Conservation (phyloP, 2,113 vertebrate genomes). For the Clarias gariepinus region DNA sequence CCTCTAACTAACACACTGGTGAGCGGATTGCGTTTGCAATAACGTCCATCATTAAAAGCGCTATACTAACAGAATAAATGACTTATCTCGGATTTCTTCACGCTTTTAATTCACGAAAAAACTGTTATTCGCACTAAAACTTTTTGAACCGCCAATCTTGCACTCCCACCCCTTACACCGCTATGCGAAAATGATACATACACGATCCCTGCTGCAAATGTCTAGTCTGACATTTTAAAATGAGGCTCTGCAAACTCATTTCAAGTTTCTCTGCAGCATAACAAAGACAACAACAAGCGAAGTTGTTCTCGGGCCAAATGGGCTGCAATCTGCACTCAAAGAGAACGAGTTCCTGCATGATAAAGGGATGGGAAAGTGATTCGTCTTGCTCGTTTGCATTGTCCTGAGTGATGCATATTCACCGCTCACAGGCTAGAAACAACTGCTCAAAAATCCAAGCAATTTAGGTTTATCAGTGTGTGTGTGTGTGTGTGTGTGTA, state of each 20-base stretch:
- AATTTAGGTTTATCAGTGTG: slow-evolving; percentile 61
- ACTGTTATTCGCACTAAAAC: neutral
- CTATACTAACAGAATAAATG: neutral
- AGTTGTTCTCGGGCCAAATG: slow-evolving; percentile 22
- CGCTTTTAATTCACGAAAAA: too few species aligned
- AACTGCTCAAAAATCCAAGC: slow-evolving; percentile 62
- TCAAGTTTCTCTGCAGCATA: slow-evolving; percentile 24
- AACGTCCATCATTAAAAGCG: neutral
- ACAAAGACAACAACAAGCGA: slow-evolving; percentile 8
- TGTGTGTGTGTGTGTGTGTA: slow-evolving; percentile 52
- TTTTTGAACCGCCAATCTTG: neutral
- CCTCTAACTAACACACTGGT: neutral
- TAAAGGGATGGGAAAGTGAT: slow-evolving; percentile 38
- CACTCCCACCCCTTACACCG: neutral
- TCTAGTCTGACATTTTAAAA: neutral
- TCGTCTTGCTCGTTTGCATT: slow-evolving; percentile 45
- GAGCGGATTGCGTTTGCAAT: neutral
- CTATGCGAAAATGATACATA: neutral
- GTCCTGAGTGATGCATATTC: slow-evolving; percentile 51
- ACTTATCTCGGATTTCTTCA: neutral
- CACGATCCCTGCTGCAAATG: neutral
- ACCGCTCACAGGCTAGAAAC: slow-evolving; percentile 51
- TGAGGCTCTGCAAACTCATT: neutral
- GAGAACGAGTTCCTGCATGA: slow-evolving; percentile 35
- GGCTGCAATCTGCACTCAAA: slow-evolving; percentile 34